phyloP scores from a whole-genome alignment of 1,140 invertebrate genomes.

The Drosophila oshimai region DNA sequence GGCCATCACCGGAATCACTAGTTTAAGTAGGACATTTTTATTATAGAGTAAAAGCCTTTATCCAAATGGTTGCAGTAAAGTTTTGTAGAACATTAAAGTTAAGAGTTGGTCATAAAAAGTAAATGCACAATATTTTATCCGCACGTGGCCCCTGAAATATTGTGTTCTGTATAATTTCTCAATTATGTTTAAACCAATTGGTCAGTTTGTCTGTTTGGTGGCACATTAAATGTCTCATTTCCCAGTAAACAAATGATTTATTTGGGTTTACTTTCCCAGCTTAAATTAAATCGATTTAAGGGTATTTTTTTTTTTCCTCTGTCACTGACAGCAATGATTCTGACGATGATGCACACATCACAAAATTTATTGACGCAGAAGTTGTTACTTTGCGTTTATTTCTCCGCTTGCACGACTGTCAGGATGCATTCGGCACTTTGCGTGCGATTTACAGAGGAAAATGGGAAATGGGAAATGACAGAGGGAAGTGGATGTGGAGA shows the following conservation, averaged over 20 bases:
- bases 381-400: slow-evolving; percentile 49
- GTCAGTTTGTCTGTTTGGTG: background rate
- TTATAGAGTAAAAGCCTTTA: background rate
- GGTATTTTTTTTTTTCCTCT: background rate
- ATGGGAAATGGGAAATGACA: slow-evolving; percentile 1
- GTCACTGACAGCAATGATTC: background rate
- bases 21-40: background rate
- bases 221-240: background rate
- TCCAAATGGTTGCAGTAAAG: background rate
- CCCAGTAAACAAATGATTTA: background rate
- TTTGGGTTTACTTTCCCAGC: background rate
- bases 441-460: slow-evolving; percentile 12
- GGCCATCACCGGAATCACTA: background rate
- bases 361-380: slow-evolving; percentile 68
- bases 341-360: slow-evolving; percentile 50
- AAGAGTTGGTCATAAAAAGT: background rate
- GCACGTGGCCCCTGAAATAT: background rate
- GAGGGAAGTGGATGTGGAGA: background rate
- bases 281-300: background rate
- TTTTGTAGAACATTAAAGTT: background rate
- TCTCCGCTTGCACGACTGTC: slow-evolving; percentile 24
- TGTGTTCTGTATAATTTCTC: background rate
- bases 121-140: background rate
- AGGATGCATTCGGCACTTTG: slow-evolving; percentile 27
- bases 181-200: background rate